A percentile compares a stretch with the other conserved stretches of the same genome.
These are phyloP conservation scores for Bradysia coprophila DNA, from an alignment of 1,140 invertebrate genomes.

Conservation along the genomic window DNA sequence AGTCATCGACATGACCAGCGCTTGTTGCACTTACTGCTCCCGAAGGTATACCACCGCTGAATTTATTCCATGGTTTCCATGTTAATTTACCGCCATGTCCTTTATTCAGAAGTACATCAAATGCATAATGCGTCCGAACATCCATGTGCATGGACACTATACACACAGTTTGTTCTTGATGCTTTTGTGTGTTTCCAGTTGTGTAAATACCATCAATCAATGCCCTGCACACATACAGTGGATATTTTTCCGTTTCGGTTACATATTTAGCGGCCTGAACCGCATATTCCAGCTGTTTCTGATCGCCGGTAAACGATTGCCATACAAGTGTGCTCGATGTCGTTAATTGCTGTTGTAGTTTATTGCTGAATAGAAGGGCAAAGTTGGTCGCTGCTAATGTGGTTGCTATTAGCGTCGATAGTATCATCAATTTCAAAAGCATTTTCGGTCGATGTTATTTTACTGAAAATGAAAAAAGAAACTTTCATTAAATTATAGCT, in stretches of 20 bases:
- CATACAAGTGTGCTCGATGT: conserved; percentile 37
- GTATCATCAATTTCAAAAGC: too few relatives aligned
- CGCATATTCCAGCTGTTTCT: conserved; percentile 25
- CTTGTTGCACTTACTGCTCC: conserved; percentile 41
- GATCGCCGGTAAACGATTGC: conserved; percentile 25
- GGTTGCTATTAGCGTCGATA: too few relatives aligned
- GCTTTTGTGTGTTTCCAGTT: conserved; percentile 38
- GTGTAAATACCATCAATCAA: conserved; percentile 47
- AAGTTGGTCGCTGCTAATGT: background rate
- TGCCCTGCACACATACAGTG: conserved; percentile 54
- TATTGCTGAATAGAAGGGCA: background rate
- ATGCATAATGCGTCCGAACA: conserved; percentile 35
- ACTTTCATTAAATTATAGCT: too few relatives aligned
- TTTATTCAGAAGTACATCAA: conserved; percentile 57
- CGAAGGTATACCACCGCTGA: conserved; percentile 29
- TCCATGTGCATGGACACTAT: conserved; percentile 39
- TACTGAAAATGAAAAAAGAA: too few relatives aligned
- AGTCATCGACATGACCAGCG: conserved; percentile 2
- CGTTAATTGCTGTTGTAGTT: conserved; percentile 17
- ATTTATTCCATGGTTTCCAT: conserved; percentile 53
- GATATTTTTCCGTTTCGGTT: conserved; percentile 21
- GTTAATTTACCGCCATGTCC: conserved; percentile 51
- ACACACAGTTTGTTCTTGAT: conserved; percentile 32
- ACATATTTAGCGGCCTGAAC: conserved; percentile 34
- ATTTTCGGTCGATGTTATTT: too few relatives aligned